phyloP scores from a whole-genome alignment of 2,113 vertebrate genomes.

The Lanius collurio region DNA sequence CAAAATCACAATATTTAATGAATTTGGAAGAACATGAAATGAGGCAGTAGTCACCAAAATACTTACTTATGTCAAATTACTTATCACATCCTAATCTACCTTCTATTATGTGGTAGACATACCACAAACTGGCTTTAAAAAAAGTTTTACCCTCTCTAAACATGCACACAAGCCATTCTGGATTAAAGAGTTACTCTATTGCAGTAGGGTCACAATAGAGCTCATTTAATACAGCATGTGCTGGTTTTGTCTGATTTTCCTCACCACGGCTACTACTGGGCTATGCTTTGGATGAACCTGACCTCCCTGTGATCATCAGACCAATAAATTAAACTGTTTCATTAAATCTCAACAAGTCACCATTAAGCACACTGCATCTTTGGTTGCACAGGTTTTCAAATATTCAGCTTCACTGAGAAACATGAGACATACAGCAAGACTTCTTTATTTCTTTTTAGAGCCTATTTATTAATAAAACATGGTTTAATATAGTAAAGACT shows the following conservation, averaged over 20 bases:
- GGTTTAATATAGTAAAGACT: background rate
- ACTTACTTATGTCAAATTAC: background rate
- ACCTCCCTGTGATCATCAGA: background rate
- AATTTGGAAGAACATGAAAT: background rate
- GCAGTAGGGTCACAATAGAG: background rate
- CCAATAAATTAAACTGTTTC: background rate
- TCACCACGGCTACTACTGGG: background rate
- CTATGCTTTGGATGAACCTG: background rate
- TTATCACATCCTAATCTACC: background rate
- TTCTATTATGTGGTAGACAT: background rate
- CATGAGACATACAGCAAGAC: background rate
- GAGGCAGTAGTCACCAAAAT: background rate
- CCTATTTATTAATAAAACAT: background rate
- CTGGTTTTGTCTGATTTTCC: background rate
- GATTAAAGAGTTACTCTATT: background rate
- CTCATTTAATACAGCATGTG: background rate
- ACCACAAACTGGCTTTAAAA: fast-evolving
- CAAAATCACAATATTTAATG: background rate
- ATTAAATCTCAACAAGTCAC: background rate
- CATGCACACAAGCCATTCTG: background rate
- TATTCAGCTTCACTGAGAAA: background rate
- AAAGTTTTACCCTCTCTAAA: background rate
- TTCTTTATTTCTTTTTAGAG: background rate
- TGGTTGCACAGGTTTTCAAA: background rate
- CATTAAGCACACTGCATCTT: background rate